A percentile compares a stretch with the other conserved stretches of the same genome.
phyloP scores from a whole-genome alignment of 2,797 vertebrate species.

The Sphenopsis melanotis region DNA sequence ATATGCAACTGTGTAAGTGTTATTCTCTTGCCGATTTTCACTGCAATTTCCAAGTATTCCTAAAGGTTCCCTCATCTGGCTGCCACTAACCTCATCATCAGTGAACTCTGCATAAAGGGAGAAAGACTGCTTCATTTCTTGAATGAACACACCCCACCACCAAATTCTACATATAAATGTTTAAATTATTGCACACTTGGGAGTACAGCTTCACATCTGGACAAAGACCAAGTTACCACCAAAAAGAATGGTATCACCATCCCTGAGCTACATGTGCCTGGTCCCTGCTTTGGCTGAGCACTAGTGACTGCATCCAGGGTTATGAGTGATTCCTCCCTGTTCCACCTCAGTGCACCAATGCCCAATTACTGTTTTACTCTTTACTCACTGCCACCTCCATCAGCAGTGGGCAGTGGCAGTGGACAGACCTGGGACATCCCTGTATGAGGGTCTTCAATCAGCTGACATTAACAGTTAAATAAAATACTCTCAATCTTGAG shows the following conservation, averaged over 20 bases:
- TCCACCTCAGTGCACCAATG: background rate
- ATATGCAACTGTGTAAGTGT: background rate
- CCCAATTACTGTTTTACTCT: background rate
- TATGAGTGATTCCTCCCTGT: background rate
- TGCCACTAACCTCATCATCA: background rate
- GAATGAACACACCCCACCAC: background rate
- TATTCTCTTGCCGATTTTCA: background rate
- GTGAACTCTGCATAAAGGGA: background rate
- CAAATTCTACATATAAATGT: fast-evolving
- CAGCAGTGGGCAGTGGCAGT: background rate
- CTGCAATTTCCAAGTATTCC: background rate
- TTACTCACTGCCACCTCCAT: background rate
- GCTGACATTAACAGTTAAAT: background rate
- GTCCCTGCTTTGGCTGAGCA: background rate
- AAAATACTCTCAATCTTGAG: background rate
- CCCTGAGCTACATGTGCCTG: fast-evolving
- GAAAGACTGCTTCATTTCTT: background rate
- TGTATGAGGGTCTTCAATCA: background rate
- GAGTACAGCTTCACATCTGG: background rate
- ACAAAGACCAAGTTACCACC: background rate
- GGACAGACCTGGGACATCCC: background rate
- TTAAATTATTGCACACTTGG: background rate
- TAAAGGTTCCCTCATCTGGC: background rate
- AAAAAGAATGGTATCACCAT: fast-evolving
- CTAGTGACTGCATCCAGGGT: background rate